Conservation (phyloP, 2,888 invertebrate species). For the Brachyptera putata region DNA sequence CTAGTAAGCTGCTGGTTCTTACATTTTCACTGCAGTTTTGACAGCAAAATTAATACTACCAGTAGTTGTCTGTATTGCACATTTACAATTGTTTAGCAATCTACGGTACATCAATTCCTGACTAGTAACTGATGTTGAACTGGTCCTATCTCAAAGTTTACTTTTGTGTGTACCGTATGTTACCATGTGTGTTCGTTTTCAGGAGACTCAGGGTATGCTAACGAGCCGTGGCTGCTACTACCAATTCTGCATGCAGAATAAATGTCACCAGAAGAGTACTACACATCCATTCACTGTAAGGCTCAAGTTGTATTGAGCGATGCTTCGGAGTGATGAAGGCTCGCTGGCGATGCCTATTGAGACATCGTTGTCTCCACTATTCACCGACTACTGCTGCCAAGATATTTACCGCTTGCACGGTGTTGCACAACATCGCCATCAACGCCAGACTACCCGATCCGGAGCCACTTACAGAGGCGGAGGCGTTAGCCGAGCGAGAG, state of each 20-base stretch:
- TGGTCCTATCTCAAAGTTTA: too few species aligned
- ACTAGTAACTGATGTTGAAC: too few species aligned
- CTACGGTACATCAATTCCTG: too few species aligned
- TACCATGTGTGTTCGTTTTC: neutral
- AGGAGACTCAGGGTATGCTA: conserved; percentile 26
- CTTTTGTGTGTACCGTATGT: too few species aligned
- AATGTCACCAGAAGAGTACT: conserved; percentile 20
- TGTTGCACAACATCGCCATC: conserved; percentile 20
- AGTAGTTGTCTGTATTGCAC: too few species aligned
- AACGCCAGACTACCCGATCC: neutral
- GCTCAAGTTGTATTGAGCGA: conserved; percentile 12
- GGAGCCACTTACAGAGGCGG: neutral
- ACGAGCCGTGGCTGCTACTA: conserved; percentile 26
- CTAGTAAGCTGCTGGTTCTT: too few species aligned
- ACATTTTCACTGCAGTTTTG: too few species aligned
- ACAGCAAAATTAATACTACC: too few species aligned
- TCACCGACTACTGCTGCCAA: neutral
- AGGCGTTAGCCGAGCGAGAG: neutral
- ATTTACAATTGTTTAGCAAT: too few species aligned
- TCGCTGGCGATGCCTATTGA: conserved; percentile 23
- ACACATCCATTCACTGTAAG: conserved; percentile 1
- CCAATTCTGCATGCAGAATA: conserved; percentile 21
- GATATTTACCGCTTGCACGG: conserved; percentile 14
- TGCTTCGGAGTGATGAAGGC: conserved; percentile 25
- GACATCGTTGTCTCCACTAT: conserved; percentile 17